Conservation (phyloP, 35 echinoderm and acorn worm genomes). For the Acanthaster planci region DNA sequence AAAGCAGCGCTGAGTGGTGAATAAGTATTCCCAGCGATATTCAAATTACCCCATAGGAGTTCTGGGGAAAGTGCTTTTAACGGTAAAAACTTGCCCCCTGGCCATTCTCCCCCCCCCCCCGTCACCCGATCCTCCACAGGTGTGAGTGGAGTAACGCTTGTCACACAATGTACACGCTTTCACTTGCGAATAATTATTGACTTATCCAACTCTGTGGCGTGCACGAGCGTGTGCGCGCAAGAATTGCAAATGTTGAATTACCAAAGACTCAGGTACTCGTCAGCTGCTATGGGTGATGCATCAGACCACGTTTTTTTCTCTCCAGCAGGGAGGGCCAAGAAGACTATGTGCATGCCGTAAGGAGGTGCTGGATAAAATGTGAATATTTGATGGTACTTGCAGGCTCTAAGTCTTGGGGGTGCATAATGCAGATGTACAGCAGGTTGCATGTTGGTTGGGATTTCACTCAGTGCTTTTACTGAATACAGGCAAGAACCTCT, state of each 20-base stretch:
- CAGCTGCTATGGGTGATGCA: neutral
- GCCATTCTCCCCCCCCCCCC: neutral
- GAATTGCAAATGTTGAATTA: constrained; percentile 2
- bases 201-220: neutral
- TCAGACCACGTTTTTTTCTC: constrained; percentile 3
- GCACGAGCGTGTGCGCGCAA: neutral
- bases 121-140: constrained; percentile 29
- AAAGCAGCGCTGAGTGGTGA: no score
- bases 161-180: constrained; percentile 31
- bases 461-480: no score
- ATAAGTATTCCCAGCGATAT: neutral
- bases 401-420: neutral
- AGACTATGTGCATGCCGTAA: neutral
- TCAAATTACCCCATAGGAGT: constrained; percentile 6
- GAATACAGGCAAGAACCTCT: no score
- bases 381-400: constrained; percentile 13
- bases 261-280: neutral
- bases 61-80: constrained; percentile 10
- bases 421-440: no score
- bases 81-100: neutral
- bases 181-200: constrained; percentile 23
- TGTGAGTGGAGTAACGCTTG: neutral
- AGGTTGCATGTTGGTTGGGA: no score
- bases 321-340: neutral
- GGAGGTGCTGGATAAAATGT: neutral